Evolutionary conservation across 2,888 invertebrate species (phyloP).

Genomic region (Venustoraphidia nigricollis): DNA sequence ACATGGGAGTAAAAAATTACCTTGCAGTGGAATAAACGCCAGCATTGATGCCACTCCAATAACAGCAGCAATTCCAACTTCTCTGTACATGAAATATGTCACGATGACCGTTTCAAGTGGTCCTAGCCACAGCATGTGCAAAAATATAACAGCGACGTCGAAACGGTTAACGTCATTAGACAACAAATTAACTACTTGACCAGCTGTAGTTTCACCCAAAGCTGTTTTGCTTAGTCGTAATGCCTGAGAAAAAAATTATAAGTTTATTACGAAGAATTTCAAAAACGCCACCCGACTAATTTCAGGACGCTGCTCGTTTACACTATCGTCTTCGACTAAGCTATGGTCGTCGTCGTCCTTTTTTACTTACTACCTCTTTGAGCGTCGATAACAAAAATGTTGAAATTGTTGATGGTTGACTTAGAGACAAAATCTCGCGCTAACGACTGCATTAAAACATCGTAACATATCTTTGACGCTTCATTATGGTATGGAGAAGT

Average conservation of each 20-base stretch:
- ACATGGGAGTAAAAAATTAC: conserved; percentile 20
- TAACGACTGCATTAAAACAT: no score
- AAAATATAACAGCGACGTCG: conserved; percentile 75
- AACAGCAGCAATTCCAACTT: conserved; percentile 49
- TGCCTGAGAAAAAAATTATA: conserved; percentile 9
- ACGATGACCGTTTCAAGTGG: conserved; percentile 67
- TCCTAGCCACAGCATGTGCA: conserved; percentile 85
- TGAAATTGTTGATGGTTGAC: no score
- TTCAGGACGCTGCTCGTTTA: no score
- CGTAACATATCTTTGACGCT: no score
- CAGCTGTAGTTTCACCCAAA: conserved; percentile 57
- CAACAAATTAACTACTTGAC: conserved; percentile 74
- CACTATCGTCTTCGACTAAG: no score
- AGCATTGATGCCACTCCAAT: conserved; percentile 56
- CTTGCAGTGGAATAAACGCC: conserved; percentile 59
- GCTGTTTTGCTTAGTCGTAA: conserved; percentile 43
- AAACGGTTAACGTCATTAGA: conserved; percentile 91
- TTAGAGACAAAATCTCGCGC: no score
- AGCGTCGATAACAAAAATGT: no score
- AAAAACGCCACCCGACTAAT: no score
- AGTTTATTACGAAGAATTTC: neutral
- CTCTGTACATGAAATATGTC: conserved; percentile 41
- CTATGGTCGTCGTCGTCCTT: no score
- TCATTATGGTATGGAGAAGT: no score
- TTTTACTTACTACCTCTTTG: no score